phyloP scores from a whole-genome alignment of 2,888 invertebrate genomes.

The Tolmerus cingulatus region DNA sequence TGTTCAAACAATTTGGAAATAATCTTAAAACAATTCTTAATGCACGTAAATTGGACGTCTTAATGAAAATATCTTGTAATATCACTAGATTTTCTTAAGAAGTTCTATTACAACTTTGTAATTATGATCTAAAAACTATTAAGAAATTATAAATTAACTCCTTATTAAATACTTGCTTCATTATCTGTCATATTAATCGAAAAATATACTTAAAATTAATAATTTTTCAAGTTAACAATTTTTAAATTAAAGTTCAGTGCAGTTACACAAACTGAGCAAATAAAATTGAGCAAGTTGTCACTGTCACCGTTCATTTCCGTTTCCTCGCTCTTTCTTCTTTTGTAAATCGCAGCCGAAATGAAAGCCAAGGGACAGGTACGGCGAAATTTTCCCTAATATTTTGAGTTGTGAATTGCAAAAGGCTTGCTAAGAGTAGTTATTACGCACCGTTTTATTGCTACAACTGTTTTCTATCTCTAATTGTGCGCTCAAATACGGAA shows the following conservation, averaged over 20 bases:
- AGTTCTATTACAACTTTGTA: too few relatives aligned
- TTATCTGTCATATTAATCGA: background rate
- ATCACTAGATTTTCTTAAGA: too few relatives aligned
- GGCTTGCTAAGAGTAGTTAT: background rate
- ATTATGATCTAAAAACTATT: too few relatives aligned
- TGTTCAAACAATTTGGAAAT: background rate
- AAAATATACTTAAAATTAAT: background rate
- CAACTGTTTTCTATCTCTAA: background rate
- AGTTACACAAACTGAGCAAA: background rate
- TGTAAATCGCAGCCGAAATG: constrained; percentile 69
- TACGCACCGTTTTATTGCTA: background rate
- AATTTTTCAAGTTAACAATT: background rate
- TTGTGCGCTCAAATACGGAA: background rate
- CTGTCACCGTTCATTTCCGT: constrained; percentile 25
- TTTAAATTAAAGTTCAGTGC: constrained; percentile 5
- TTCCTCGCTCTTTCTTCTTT: constrained; percentile 27
- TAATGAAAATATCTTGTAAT: too few relatives aligned
- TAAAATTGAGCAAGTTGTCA: constrained; percentile 18
- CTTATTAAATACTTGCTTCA: background rate
- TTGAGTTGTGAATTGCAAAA: background rate
- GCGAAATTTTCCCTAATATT: background rate
- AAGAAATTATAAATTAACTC: too few relatives aligned
- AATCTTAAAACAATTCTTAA: too few relatives aligned
- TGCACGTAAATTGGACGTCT: too few relatives aligned
- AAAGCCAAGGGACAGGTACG: constrained; percentile 88